Evolutionary conservation across 1,140 invertebrate genomes (phyloP), one percentile per base, ranked within the genome.

Genomic region (Nasonia vitripennis): DNA sequence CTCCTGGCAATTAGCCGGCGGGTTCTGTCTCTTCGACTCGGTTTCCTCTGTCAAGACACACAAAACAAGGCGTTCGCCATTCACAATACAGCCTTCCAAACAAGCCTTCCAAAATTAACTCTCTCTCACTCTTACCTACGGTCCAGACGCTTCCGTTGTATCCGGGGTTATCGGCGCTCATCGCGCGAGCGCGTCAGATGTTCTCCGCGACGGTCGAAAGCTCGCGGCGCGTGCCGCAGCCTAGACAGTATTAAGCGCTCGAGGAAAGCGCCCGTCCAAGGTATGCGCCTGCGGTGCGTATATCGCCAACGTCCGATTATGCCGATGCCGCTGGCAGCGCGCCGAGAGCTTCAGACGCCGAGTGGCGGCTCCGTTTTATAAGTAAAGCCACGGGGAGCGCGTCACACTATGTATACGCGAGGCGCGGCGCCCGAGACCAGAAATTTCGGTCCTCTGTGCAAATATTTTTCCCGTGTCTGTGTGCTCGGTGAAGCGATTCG

Each of bases 1-100:
- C 78, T 86, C 90, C 4, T 92, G 89, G 79, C 88, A 89, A 81
- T 91, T 88, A 17, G 86, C 88, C 2, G 77, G 17, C 27, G 62
- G 10, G 34, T n/a, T 74, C 10, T 20, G 6, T 23, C n/a, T 2
- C 14, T 51, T 78, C 31, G 3, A 23, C 31, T 2, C 27, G 17
- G 12, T 68, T 27, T 78, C 85, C 81, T 11, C 20, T 31, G 12
- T n/a, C 23, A 71, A 12, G 9, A 48, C 14, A 62, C 14, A 62
- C 20, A 62, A 62, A 62, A 62, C 14, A 62, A 62, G 3, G 6
- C 14, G 11, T 9, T 20, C 17, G 17, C 6, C 27, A 27, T n/a
- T 20, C 17, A 62, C 55, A 37, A n/a, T 62, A 27, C 27, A 17
- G 55, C 6, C 3, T 1, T 55, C 14, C 14, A 55, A 62, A 20